Evolutionary conservation across 2,797 vertebrate species (phyloP), one percentile per base, ranked within the genome.

Genomic region (Sebastes vulpes): DNA sequence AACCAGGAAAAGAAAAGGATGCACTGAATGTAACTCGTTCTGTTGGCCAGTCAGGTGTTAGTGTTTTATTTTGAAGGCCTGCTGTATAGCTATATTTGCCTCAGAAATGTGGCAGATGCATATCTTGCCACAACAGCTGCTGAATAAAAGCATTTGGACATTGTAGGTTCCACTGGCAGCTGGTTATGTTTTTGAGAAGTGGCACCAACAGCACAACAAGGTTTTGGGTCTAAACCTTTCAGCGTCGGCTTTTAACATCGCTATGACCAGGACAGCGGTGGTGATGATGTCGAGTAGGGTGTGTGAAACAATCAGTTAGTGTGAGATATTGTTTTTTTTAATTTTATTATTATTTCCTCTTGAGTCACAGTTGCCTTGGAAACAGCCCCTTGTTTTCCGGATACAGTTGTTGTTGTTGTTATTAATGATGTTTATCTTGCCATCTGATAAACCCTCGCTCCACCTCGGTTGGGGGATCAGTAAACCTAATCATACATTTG

Each of bases 311-410:
- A 95, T 95, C 95, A 94, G 61, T 92, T 85, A 64, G 67, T 89
- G 77, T 94, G 61, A 81, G 65, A 79, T 64, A 16, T 74, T 57
- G 20, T 1, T 23, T 2, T 78, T 2, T 78, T 86, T 77, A 54
- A 80, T 84, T 82, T 78, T 66, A n/a, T 67, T 84, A 48, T 53
- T 85, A 68, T 66, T 80, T 80, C 46, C 79, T 91, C 81, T 94
- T 82, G 79, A 95, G 95, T 96, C 95, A 96, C 95, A 95, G 95
- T 96, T 96, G 96, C 96, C 96, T 97, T 96, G 90, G 88, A 94
- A 90, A 95, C 77, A 66, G 66, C 75, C 85, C 90, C 78, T 83
- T 79, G 67, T 90, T 93, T 90, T 92, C 83, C 86, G 74, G 83
- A 90, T 86, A 70, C 68, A 77, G 64, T 90, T 75, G 72, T 86